Conservation (phyloP, 2,113 vertebrate genomes). For the Lepus timidus region DNA sequence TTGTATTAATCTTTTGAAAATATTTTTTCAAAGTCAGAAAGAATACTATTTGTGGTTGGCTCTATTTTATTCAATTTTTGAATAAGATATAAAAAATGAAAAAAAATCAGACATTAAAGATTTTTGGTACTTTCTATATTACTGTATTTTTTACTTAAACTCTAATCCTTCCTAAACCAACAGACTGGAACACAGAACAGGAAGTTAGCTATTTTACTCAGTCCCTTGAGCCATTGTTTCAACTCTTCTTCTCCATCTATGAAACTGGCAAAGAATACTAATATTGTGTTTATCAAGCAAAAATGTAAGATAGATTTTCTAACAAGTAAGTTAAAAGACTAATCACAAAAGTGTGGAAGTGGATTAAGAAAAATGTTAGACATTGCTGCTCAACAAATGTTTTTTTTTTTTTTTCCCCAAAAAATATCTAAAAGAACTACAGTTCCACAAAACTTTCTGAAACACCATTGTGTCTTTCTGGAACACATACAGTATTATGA, state of each 20-base stretch:
- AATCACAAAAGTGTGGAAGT: conserved; percentile 12
- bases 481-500: conserved; percentile 10
- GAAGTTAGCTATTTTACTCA: neutral
- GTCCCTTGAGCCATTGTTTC: conserved; percentile 2
- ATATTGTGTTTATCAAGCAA: conserved; percentile 23
- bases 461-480: neutral
- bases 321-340: neutral
- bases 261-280: conserved; percentile 45
- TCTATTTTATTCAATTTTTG: conserved; percentile 37
- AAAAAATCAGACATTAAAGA: conserved; percentile 34
- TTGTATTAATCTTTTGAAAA: conserved; percentile 47
- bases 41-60: neutral
- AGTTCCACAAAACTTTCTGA: conserved; percentile 42
- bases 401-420: neutral
- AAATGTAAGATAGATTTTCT: conserved; percentile 29
- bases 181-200: conserved; percentile 1
- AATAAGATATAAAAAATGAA: conserved; percentile 20
- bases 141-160: conserved; percentile 44
- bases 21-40: conserved; percentile 22
- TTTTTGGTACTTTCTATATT: conserved; percentile 45
- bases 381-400: neutral
- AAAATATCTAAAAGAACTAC: conserved; percentile 33
- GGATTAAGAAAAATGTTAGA: neutral
- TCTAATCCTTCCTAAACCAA: neutral
- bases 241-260: conserved; percentile 35